phyloP scores from a whole-genome alignment of 2,113 vertebrate species.

The Condylura cristata region DNA sequence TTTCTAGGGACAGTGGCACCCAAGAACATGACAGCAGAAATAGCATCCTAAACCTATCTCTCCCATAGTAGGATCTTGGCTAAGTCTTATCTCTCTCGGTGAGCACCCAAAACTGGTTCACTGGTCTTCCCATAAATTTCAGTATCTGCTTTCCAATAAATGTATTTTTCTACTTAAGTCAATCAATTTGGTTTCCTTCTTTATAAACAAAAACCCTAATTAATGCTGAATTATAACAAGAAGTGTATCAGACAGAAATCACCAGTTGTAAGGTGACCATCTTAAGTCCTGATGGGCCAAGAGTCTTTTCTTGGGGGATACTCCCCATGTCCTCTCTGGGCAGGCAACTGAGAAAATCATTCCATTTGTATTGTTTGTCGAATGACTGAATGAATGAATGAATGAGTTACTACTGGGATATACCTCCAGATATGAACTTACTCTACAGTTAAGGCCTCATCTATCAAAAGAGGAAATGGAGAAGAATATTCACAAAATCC shows the following conservation, averaged over 20 bases:
- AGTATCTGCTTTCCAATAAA: neutral
- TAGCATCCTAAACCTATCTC: neutral
- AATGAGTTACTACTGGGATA: neutral
- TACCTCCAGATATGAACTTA: neutral
- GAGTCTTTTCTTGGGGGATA: neutral
- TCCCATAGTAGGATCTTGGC: no score
- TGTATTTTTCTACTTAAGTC: neutral
- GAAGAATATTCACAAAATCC: neutral
- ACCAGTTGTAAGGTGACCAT: neutral
- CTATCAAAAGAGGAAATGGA: neutral
- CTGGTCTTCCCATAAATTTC: neutral
- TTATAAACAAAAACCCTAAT: neutral
- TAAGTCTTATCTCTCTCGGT: neutral
- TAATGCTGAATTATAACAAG: neutral
- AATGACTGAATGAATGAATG: neutral
- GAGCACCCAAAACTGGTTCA: neutral
- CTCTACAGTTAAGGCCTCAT: neutral
- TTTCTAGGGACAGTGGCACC: neutral
- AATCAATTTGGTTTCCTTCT: neutral
- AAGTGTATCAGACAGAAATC: neutral
- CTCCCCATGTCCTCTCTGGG: neutral
- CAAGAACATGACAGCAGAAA: neutral
- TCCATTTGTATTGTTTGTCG: neutral
- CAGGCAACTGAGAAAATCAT: neutral
- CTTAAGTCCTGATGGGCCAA: neutral